Evolutionary conservation across 2,797 vertebrate species (phyloP), one percentile per base, ranked within the genome.

Genomic region (Platyrinchus mystaceus): DNA sequence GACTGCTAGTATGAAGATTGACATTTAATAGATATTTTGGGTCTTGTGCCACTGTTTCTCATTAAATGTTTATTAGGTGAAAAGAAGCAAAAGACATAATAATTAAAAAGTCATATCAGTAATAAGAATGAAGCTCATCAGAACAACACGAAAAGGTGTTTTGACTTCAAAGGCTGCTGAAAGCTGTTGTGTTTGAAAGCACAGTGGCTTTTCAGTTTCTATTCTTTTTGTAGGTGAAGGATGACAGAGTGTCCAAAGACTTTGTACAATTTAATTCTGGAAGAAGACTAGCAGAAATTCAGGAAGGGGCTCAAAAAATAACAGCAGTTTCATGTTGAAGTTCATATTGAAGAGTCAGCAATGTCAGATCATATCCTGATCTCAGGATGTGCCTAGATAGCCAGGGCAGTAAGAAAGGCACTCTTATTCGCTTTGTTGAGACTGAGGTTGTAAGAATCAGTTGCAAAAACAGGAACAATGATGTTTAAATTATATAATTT

Each of bases 291-390:
- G 30, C 53, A 77, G 13, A 17, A 4, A 37, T 71, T 70, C 32
- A 9, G 14, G 18, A 76, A 44, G 18, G 4, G 47, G 11, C 22
- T 84, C 28, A 24, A 34, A 44, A 89, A 83, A n/a, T 43, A 64
- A 22, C 13, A 41, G 19, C 1, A 4, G 13, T 37, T 85, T 74
- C 20, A 34, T 1, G 0, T 16, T 56, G 28, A 77, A 50, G 0
- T 52, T 52, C 50, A 52, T 39, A 27, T 49, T 55, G 52, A 39
- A 39, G 39, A 67, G 14, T 39, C 36, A 69, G 21, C 52, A 69
- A 14, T 22, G 5, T 49, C 10, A 21, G 39, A 53, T 50, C 0
- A 1, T 21, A 27, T 34, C 32, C 34, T 91, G 28, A 27, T 70
- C 24, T 30, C 26, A 63, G 63, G 36, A 32, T 2, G 7, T 9